These are phyloP conservation scores for Hermaeophaga mercurialis DNA, from an alignment of 2,888 invertebrate genomes.

Conservation along the genomic window DNA sequence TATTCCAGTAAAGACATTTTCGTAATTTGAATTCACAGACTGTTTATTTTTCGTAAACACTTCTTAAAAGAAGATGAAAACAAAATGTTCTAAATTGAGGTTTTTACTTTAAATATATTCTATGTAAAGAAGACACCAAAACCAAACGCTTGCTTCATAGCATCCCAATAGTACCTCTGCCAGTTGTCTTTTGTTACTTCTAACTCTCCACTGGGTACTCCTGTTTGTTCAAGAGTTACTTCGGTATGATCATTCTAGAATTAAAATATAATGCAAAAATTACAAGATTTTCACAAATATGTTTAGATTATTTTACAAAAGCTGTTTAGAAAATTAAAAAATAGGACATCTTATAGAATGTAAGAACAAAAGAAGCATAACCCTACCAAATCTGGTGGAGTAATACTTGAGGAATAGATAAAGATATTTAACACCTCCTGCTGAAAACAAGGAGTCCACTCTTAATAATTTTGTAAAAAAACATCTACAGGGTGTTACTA, in stretches of 20 bases:
- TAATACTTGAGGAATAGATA: too few relatives aligned
- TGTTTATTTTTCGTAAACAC: constrained; percentile 9
- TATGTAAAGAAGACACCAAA: constrained; percentile 73
- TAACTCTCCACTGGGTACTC: constrained; percentile 81
- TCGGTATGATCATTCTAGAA: constrained; percentile 81
- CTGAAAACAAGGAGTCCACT: too few relatives aligned
- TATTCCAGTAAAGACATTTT: too few relatives aligned
- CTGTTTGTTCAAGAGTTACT: constrained; percentile 79
- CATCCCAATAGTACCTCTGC: constrained; percentile 93
- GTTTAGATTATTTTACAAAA: too few relatives aligned
- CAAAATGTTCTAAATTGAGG: background rate
- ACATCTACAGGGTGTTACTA: too few relatives aligned
- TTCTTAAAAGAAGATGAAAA: background rate
- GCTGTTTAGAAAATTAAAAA: background rate
- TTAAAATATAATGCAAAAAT: constrained; percentile 22
- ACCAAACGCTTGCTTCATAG: constrained; percentile 91
- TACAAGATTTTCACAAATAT: too few relatives aligned
- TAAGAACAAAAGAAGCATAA: too few relatives aligned
- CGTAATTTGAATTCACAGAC: too few relatives aligned
- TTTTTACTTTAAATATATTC: constrained; percentile 11
- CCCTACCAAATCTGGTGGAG: too few relatives aligned
- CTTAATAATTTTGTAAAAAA: too few relatives aligned
- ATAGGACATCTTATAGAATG: too few relatives aligned
- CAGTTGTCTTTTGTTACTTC: constrained; percentile 86
- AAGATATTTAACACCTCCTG: too few relatives aligned